Evolutionary conservation across 2,888 invertebrate species (phyloP), one percentile per base, ranked within the genome.

Genomic region (Colletes collaris): DNA sequence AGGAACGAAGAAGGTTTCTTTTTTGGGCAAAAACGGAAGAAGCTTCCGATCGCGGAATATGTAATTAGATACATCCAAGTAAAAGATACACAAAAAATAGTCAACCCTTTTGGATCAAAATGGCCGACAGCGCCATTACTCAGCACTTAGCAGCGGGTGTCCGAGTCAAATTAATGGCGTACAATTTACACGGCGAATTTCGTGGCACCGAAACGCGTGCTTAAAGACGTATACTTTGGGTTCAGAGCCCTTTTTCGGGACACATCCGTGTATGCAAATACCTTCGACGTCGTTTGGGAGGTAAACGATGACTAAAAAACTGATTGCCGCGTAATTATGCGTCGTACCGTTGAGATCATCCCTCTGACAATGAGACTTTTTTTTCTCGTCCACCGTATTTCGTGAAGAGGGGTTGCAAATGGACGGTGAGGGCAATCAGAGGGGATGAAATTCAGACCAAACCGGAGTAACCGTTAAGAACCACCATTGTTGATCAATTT

Each of bases 101-200:
- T 62, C 70, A 59, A 63, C 70, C 66, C 70, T 63, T 59, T 60
- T 70, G 52, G 46, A 49, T 55, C 67, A 66, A 68, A 71, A 63
- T 79, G 60, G 73, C 66, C 81, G 16, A 50, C 16, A 27, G 52
- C 40, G 49, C 35, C 76, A 80, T 83, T 85, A 85, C 77, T 84
- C 85, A 75, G 27, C 82, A 52, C 68, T 56, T 16, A 53, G 46
- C 71, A 62, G 53, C 65, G 73, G 70, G 75, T 44, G 70, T 72
- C 64, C 64, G 76, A 50, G 55, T 16, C 53, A 83, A 88, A 89
- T 89, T 88, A 87, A 90, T 87, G 88, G 81, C 72, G 76, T 81
- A 79, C 86, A 89, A 89, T 90, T 90, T 90, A 89, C 86, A 80
- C 77, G 84, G 85, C 87, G 83, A 83, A 86, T 88, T 85, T 83